Percentiles rank a stretch among this genome's conserved stretches.
These are phyloP conservation scores for Bothrops jararaca DNA, from an alignment of 2,113 vertebrate species.

Conservation along the genomic window DNA sequence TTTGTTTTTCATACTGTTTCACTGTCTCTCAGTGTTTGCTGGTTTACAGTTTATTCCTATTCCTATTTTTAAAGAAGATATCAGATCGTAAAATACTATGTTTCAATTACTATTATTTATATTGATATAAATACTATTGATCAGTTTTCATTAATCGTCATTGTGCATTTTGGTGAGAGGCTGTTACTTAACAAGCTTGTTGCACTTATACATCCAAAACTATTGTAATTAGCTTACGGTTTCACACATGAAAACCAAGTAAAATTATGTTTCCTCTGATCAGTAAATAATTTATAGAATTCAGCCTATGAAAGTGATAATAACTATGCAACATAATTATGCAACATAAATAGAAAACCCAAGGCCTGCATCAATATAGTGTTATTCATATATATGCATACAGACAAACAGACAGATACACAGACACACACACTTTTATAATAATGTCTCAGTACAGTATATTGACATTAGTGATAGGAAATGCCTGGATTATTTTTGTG, in stretches of 20 bases:
- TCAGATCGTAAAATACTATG: background rate
- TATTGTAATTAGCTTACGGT: rapidly evolving
- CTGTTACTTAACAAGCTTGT: background rate
- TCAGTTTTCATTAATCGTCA: background rate
- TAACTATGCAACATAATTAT: background rate
- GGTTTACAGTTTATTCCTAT: background rate
- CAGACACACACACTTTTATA: background rate
- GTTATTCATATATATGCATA: background rate
- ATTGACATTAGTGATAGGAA: background rate
- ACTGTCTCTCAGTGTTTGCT: rapidly evolving
- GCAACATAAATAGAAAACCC: background rate
- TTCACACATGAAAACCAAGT: background rate
- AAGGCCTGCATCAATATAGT: background rate
- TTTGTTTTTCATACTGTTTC: background rate
- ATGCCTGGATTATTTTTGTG: background rate
- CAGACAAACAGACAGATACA: background rate
- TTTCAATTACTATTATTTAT: background rate
- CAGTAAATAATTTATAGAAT: background rate
- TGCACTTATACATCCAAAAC: background rate
- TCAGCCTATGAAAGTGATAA: background rate
- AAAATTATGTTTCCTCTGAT: background rate
- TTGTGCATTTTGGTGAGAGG: background rate
- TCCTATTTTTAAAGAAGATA: background rate
- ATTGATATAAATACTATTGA: background rate
- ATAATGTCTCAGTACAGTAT: rapidly evolving